Evolutionary conservation across 2,797 vertebrate species (phyloP), one percentile per base, ranked within the genome.

Genomic region (Ceyx erithaca): DNA sequence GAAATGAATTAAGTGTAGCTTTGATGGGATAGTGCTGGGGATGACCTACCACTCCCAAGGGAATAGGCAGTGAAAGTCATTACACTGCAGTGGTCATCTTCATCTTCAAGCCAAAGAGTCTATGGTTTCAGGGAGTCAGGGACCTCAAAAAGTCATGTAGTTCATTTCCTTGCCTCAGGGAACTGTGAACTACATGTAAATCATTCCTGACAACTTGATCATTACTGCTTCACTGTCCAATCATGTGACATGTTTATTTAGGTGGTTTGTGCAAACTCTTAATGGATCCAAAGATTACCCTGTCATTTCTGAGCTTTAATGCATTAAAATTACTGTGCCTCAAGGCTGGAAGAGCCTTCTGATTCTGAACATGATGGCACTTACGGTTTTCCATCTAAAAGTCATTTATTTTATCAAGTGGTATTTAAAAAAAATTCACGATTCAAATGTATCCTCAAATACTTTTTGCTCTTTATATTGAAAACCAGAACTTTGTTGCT

Each of bases 271-370:
- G 64, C 63, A 89, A 81, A 46, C 37, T 82, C 75, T 80, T 91
- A 63, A 90, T 77, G 49, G 67, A 67, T 81, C 68, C 57, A 92
- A 81, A 92, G 62, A 93, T 35, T 93, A 68, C 7, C 12, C 63
- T 91, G 83, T 59, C 57, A 28, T 79, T 84, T 81, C 31, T 78
- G 35, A 92, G 37, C 19, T 48, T 48, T 63, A 64, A 40, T 66
- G 40, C 35, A 46, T 58, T 49, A 63, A 63, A 87, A 77, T 54
- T 62, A 67, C 33, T 72, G 14, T 67, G 69, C 59, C 59, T 80
- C 35, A 55, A 76, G 83, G 37, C 67, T 86, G 67, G 48, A 79
- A 88, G 55, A 91, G 67, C 46, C 75, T 66, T 77, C 58, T 90
- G 59, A 41, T 69, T 35, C 31, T 18, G 10, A 69, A 17, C 35